These are phyloP conservation scores for Thomomys bottae DNA, from an alignment of 2,113 vertebrate genomes.

Conservation along the genomic window DNA sequence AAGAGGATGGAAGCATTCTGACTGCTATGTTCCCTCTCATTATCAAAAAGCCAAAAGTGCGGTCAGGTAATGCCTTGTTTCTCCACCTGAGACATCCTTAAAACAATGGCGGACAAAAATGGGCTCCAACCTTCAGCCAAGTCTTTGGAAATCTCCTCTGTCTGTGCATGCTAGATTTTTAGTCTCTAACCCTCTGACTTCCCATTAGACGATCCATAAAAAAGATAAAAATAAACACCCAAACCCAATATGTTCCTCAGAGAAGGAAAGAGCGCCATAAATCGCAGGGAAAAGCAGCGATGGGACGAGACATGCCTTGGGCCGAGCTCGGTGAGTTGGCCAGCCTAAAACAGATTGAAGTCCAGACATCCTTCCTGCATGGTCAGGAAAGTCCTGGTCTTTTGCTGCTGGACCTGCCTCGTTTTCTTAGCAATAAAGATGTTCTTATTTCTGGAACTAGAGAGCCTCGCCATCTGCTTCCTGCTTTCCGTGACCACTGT, in stretches of 20 bases:
- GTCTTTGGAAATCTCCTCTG: neutral
- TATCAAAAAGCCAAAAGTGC: neutral
- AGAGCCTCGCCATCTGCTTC: conserved; percentile 30
- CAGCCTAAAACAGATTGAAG: conserved; percentile 44
- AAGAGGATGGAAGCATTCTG: neutral
- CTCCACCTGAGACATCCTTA: conserved; percentile 3
- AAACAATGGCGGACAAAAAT: neutral
- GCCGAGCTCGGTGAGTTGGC: neutral
- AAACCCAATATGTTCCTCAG: neutral
- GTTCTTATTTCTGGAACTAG: conserved; percentile 38
- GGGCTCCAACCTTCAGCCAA: neutral
- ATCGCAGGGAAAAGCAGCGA: neutral
- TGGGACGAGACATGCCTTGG: neutral
- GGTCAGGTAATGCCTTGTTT: neutral
- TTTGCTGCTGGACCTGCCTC: conserved; percentile 38
- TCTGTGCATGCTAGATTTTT: neutral
- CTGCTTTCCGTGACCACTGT: neutral
- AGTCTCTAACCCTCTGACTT: neutral
- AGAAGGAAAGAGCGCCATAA: neutral
- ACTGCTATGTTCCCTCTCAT: neutral
- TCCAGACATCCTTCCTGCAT: conserved; percentile 44
- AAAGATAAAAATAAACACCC: neutral
- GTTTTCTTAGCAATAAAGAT: conserved; percentile 38
- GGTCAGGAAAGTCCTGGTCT: conserved; percentile 37
- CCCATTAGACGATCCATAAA: neutral